Percentiles rank a stretch among this genome's conserved stretches.
phyloP scores from a whole-genome alignment of 2,113 vertebrate genomes.

The cat (Felis catus) region F.catus_Fca126_mat1.0 CM031418.1:84984001-84984500 shows the following conservation, averaged over 20 bases:
- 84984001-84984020: background rate
- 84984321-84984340: constrained; percentile 23
- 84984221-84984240: constrained; percentile 48
- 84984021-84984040: background rate
- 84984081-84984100: background rate
- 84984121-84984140: background rate
- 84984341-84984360: constrained; percentile 25
- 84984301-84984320: constrained; percentile 41
- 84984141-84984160: constrained; percentile 39
- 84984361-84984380: constrained; percentile 51
- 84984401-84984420: background rate
- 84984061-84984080: background rate
- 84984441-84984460: background rate
- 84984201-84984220: constrained; percentile 51
- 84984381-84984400: background rate
- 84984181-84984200: constrained; percentile 55
- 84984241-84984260: constrained; percentile 16
- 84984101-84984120: background rate
- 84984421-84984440: background rate
- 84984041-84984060: background rate
- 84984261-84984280: constrained; percentile 49
- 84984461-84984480: background rate
- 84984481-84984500: constrained; percentile 23
- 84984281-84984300: background rate
- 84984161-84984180: constrained; percentile 41